A percentile compares a stretch with the other conserved stretches of the same genome.
These are phyloP conservation scores for Vulpes ferrilata DNA, from an alignment of 2,113 vertebrate species.

Conservation along the genomic window DNA sequence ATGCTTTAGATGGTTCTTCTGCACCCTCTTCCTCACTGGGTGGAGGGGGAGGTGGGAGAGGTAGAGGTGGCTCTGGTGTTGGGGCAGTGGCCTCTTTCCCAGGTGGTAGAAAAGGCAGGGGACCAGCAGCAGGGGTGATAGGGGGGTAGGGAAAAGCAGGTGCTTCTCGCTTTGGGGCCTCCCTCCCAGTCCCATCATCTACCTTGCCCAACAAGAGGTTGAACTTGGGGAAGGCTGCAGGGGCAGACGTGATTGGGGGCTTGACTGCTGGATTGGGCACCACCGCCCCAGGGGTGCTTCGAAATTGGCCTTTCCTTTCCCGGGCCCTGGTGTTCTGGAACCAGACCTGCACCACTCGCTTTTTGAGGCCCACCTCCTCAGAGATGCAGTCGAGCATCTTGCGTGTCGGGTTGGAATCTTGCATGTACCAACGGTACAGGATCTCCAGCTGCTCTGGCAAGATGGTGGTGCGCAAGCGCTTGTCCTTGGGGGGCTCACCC, in stretches of 20 bases:
- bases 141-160: constrained; percentile 76
- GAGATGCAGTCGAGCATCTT: constrained; percentile 96
- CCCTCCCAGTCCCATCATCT: constrained; percentile 78
- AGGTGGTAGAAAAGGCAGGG: constrained; percentile 80
- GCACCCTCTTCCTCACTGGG: constrained; percentile 75
- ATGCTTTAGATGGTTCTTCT: constrained; percentile 70
- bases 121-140: constrained; percentile 79
- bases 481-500: constrained; percentile 85
- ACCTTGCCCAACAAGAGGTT: constrained; percentile 77
- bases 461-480: constrained; percentile 94
- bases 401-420: constrained; percentile 95
- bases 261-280: constrained; percentile 87
- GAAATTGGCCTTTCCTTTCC: constrained; percentile 94
- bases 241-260: constrained; percentile 77
- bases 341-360: constrained; percentile 97
- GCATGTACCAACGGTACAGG: constrained; percentile 95
- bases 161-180: constrained; percentile 72
- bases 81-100: constrained; percentile 77
- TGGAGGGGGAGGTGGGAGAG: constrained; percentile 74
- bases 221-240: constrained; percentile 84
- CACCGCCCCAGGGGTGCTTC: constrained; percentile 86
- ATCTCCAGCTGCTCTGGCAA: constrained; percentile 95
- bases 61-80: constrained; percentile 61
- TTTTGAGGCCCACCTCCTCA: constrained; percentile 94
- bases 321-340: constrained; percentile 97